These are phyloP conservation scores for Cacatua alba DNA, from an alignment of 2,113 vertebrate genomes.

Conservation along the genomic window DNA sequence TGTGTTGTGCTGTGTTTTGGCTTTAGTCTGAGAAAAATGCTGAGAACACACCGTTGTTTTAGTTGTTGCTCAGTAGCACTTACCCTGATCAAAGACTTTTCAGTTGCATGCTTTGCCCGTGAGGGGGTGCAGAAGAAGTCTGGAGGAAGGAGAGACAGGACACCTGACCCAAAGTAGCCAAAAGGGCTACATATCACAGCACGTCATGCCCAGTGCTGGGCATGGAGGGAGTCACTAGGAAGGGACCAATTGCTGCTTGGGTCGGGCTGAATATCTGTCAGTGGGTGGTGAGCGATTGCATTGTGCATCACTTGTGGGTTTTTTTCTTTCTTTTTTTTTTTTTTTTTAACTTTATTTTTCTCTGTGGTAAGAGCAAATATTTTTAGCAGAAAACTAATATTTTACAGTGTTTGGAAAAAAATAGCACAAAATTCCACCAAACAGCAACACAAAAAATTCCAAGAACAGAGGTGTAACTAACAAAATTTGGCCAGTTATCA, in stretches of 20 bases:
- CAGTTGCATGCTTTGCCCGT: background rate
- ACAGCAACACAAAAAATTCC: background rate
- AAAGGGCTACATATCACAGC: background rate
- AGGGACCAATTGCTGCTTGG: background rate
- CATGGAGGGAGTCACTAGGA: background rate
- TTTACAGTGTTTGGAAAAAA: background rate
- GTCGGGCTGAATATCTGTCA: background rate
- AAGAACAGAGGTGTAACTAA: background rate
- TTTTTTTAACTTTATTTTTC: background rate
- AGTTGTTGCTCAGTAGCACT: background rate
- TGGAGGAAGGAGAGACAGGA: background rate
- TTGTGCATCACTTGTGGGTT: background rate
- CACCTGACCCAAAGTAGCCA: background rate
- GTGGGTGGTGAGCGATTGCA: background rate
- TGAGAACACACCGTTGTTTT: background rate
- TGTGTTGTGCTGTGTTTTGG: background rate
- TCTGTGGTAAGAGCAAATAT: background rate
- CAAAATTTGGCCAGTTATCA: rapidly evolving
- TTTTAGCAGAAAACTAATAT: background rate
- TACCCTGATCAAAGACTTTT: background rate
- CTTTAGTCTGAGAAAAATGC: background rate
- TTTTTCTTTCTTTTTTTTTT: background rate
- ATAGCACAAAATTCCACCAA: background rate
- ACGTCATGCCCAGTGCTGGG: background rate
- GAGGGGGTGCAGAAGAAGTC: background rate